These are phyloP conservation scores for Amblyornis subalaris DNA, from an alignment of 2,113 vertebrate genomes.

Conservation along the genomic window DNA sequence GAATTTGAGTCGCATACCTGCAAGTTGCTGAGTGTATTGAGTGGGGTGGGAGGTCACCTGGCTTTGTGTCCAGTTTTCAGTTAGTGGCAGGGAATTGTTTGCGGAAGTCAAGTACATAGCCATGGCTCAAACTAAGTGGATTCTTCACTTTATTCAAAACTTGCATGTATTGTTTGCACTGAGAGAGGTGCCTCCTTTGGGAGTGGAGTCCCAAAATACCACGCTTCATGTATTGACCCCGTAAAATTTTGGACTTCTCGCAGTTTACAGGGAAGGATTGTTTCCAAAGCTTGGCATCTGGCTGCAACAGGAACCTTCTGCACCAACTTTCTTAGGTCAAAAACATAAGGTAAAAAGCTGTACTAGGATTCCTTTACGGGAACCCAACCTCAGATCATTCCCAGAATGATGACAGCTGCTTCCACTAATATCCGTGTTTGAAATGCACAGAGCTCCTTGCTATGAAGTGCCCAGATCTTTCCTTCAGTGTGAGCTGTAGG, in stretches of 20 bases:
- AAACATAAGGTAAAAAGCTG: neutral
- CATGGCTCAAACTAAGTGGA: neutral
- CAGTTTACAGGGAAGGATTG: neutral
- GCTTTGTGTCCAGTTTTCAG: neutral
- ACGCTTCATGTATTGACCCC: fast-evolving
- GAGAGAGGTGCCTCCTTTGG: neutral
- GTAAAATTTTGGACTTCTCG: neutral
- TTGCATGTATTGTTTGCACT: neutral
- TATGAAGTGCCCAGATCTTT: neutral
- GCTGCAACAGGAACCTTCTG: neutral
- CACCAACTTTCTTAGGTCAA: neutral
- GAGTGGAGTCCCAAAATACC: neutral
- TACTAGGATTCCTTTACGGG: neutral
- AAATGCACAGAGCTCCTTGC: neutral
- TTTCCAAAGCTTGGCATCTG: neutral
- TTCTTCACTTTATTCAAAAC: neutral
- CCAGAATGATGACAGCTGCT: neutral
- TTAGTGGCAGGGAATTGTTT: neutral
- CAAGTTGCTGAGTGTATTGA: neutral
- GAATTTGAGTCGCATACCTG: neutral
- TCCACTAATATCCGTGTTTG: neutral
- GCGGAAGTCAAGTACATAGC: neutral
- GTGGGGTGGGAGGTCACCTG: neutral
- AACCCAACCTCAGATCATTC: neutral
- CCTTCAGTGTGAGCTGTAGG: neutral